A percentile compares a stretch with the other conserved stretches of the same genome.
phyloP scores from a whole-genome alignment of 2,797 vertebrate species.

The Halcyon chelicuti region DNA sequence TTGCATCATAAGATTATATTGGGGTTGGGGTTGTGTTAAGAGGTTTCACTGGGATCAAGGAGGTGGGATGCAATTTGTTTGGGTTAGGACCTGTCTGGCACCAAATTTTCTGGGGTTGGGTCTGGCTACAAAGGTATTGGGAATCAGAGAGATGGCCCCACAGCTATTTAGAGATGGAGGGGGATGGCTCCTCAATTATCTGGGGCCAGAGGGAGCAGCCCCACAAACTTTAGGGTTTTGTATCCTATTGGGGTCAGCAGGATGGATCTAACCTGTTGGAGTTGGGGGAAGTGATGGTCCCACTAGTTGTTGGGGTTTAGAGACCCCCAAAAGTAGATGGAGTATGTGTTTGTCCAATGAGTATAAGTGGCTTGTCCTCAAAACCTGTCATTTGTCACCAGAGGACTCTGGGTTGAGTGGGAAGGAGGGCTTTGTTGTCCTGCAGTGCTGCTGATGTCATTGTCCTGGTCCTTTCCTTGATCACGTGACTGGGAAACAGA shows the following conservation, averaged over 20 bases:
- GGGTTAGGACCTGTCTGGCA: background rate
- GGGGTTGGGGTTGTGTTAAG: background rate
- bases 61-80: background rate
- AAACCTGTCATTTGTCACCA: background rate
- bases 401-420: background rate
- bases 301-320: background rate
- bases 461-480: background rate
- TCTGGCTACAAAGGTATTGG: background rate
- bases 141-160: background rate
- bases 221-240: background rate
- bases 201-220: background rate
- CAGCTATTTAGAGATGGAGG: background rate
- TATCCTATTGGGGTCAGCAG: background rate
- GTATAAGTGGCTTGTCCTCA: background rate
- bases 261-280: background rate
- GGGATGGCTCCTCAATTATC: background rate
- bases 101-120: background rate
- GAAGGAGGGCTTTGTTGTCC: background rate
- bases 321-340: background rate
- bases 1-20: background rate
- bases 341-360: background rate
- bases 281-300: background rate
- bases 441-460: background rate
- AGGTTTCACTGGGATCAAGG: background rate
- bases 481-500: background rate